Percentiles rank a stretch among this genome's conserved stretches.
Evolutionary conservation across 2,113 vertebrate species (phyloP).

Genomic region (Polypterus bichir): DNA sequence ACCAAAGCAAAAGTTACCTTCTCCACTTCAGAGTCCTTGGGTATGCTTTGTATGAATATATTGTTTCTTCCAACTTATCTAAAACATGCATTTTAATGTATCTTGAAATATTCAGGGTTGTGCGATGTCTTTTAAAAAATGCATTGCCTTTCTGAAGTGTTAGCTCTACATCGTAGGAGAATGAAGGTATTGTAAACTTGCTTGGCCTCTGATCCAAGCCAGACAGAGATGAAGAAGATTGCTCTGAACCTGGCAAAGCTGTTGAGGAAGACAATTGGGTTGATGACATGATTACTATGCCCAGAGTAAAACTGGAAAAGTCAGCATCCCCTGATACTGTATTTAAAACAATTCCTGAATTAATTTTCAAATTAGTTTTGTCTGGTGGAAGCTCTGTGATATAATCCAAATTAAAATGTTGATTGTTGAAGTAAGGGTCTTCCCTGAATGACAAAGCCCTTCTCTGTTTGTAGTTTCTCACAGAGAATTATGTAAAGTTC

Average conservation of each 20-base stretch:
- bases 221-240: background rate
- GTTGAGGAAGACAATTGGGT: constrained; percentile 5
- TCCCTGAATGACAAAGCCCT: constrained; percentile 13
- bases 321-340: background rate
- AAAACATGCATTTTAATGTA: constrained; percentile 20
- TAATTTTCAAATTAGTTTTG: background rate
- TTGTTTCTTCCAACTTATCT: constrained; percentile 15
- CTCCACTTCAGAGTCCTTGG: constrained; percentile 18
- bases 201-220: constrained; percentile 15
- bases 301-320: constrained; percentile 8
- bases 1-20: constrained; percentile 17
- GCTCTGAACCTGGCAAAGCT: constrained; percentile 7
- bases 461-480: constrained; percentile 10
- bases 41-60: constrained; percentile 20
- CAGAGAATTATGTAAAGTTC: constrained; percentile 6
- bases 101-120: constrained; percentile 12
- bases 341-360: background rate
- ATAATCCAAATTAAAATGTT: constrained; percentile 13
- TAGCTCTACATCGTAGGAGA: constrained; percentile 17
- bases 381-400: constrained; percentile 10
- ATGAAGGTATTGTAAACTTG: constrained; percentile 2
- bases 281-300: constrained; percentile 13
- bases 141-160: constrained; percentile 15
- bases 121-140: background rate
- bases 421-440: constrained; percentile 15